Conservation (phyloP, 2,113 vertebrate species). For the Laterallus jamaicensis region DNA sequence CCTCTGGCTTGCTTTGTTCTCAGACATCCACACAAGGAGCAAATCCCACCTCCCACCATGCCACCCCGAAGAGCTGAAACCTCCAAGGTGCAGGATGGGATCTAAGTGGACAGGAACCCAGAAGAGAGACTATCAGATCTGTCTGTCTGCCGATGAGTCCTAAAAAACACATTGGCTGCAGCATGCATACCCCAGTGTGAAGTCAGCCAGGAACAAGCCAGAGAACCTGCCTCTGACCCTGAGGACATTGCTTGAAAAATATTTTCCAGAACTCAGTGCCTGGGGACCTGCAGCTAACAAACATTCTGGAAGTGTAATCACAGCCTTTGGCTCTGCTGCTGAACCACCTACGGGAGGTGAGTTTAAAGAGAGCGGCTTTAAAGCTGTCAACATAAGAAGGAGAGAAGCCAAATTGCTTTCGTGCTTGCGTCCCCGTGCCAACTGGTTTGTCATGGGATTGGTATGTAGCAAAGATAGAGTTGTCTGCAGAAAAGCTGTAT, state of each 20-base stretch:
- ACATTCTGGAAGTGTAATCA: conserved; percentile 73
- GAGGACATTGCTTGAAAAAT: conserved; percentile 70
- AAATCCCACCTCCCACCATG: neutral
- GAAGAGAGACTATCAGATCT: neutral
- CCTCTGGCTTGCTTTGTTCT: neutral
- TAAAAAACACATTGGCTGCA: conserved; percentile 31
- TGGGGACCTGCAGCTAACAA: conserved; percentile 74
- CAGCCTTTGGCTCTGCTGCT: conserved; percentile 70
- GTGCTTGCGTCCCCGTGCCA: conserved; percentile 57
- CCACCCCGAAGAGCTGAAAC: neutral
- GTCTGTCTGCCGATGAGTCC: neutral
- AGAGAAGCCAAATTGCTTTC: conserved; percentile 71
- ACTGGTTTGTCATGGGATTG: conserved; percentile 70
- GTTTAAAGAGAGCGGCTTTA: conserved; percentile 74
- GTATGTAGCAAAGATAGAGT: conserved; percentile 74
- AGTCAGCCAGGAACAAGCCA: conserved; percentile 67
- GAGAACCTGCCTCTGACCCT: conserved; percentile 76
- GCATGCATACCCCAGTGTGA: conserved; percentile 46
- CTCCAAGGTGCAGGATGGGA: neutral
- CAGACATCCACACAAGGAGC: neutral
- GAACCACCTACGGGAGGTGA: conserved; percentile 75
- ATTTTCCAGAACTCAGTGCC: conserved; percentile 72
- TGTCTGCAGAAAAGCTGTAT: conserved; percentile 61
- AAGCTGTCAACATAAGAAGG: conserved; percentile 70
- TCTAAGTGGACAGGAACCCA: neutral